These are phyloP conservation scores for Hyperoplus immaculatus DNA, from an alignment of 2,797 vertebrate genomes.

Conservation along the genomic window DNA sequence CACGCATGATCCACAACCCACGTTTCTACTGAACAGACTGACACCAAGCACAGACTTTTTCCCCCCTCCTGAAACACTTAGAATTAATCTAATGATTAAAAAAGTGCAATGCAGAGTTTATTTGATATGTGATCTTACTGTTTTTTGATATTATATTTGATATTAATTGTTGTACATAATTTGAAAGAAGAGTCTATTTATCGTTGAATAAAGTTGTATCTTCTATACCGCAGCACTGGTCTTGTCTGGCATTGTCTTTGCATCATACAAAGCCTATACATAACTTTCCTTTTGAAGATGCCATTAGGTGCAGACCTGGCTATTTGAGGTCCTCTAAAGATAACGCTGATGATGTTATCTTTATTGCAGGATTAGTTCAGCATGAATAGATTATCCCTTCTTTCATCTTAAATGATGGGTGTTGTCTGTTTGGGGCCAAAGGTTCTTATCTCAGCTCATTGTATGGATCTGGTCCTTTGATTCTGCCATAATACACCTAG, in stretches of 20 bases:
- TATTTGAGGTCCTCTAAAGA: background rate
- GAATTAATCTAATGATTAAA: background rate
- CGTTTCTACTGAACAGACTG: slow-evolving; percentile 71
- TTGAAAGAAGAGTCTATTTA: slow-evolving; percentile 68
- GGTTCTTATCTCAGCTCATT: slow-evolving; percentile 40
- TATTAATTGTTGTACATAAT: slow-evolving; percentile 57
- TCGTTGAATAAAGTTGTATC: slow-evolving; percentile 70
- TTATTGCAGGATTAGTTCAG: slow-evolving; percentile 56
- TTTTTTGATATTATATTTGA: slow-evolving; percentile 54
- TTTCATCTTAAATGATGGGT: slow-evolving; percentile 25
- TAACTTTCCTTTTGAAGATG: background rate
- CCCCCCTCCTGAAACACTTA: slow-evolving; percentile 68
- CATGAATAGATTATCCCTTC: slow-evolving; percentile 53
- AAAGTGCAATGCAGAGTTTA: slow-evolving; percentile 59
- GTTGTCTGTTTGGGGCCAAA: slow-evolving; percentile 17
- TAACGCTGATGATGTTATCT: slow-evolving; percentile 49
- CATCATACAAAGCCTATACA: background rate
- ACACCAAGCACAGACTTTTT: slow-evolving; percentile 15
- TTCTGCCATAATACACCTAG: slow-evolving; percentile 4
- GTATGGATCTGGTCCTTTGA: slow-evolving; percentile 48
- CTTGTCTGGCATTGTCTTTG: background rate
- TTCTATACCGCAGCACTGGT: slow-evolving; percentile 21
- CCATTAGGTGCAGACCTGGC: background rate
- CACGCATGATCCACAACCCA: slow-evolving; percentile 52
- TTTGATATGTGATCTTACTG: slow-evolving; percentile 37